Conservation (phyloP, 2,888 invertebrate genomes). For the Steinernema scapterisci region DNA sequence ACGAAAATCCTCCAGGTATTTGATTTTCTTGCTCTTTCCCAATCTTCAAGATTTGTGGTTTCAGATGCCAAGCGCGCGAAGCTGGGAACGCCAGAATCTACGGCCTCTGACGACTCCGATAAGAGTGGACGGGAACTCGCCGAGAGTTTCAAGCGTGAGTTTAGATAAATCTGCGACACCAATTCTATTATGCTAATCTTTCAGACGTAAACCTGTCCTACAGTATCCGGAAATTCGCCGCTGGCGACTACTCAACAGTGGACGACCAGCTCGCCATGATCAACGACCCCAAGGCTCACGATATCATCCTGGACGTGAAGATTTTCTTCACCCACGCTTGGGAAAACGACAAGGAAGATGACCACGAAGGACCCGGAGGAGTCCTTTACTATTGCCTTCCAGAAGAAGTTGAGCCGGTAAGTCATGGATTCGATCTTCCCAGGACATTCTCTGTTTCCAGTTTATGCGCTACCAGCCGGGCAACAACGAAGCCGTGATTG, state of each 20-base stretch:
- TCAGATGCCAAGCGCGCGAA: not conserved
- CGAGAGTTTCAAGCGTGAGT: not conserved
- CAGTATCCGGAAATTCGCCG: conserved; percentile 44
- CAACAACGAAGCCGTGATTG: conserved; percentile 49
- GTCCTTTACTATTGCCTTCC: conserved; percentile 53
- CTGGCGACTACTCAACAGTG: conserved; percentile 55
- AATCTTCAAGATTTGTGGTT: not conserved
- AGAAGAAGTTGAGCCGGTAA: conserved; percentile 56
- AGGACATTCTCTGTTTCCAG: too few relatives aligned
- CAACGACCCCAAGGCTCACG: conserved; percentile 5
- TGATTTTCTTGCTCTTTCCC: too few relatives aligned
- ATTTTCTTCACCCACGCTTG: not conserved
- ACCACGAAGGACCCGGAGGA: conserved; percentile 49
- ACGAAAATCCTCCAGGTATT: too few relatives aligned
- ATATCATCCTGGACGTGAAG: not conserved
- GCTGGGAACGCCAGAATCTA: not conserved
- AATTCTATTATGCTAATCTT: not conserved
- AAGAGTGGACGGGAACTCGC: not conserved
- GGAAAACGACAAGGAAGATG: conserved; percentile 45
- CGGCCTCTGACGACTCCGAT: too few relatives aligned
- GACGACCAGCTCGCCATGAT: conserved; percentile 47
- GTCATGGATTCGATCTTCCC: too few relatives aligned
- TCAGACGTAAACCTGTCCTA: conserved; percentile 38
- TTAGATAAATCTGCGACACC: too few relatives aligned
- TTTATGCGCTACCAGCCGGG: conserved; percentile 51